Evolutionary conservation across 2,888 invertebrate species (phyloP).

Genomic region (Yponomeuta plumbellus): DNA sequence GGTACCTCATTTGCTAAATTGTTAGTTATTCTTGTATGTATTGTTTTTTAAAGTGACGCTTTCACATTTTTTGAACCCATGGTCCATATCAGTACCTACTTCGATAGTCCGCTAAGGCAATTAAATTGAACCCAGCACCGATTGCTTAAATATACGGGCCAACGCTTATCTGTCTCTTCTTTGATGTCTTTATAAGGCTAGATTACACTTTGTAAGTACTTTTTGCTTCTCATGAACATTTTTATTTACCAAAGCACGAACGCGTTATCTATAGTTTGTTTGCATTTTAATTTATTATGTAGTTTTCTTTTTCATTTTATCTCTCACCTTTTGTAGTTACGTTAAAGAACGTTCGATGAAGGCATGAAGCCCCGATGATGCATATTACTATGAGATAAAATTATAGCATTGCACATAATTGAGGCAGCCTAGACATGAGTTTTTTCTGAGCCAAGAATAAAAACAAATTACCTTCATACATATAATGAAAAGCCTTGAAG

Average conservation of each 20-base stretch:
- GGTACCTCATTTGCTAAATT: neutral
- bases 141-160: neutral
- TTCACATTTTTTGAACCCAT: neutral
- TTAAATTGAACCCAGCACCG: slow-evolving; percentile 7
- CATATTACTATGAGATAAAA: no score
- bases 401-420: no score
- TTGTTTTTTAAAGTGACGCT: neutral
- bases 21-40: neutral
- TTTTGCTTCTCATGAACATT: slow-evolving; percentile 13
- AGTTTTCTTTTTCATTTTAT: neutral
- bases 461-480: no score
- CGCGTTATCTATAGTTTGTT: neutral
- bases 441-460: no score
- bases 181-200: slow-evolving; percentile 54
- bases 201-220: slow-evolving; percentile 30
- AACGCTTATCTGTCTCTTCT: neutral
- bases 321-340: neutral
- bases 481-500: no score
- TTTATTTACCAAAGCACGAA: slow-evolving; percentile 7
- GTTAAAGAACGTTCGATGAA: neutral
- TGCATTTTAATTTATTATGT: neutral
- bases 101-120: neutral
- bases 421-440: no score
- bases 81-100: neutral
- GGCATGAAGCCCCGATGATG: neutral